phyloP scores from a whole-genome alignment of 2,113 vertebrate species.

The Coracopsis vasa region DNA sequence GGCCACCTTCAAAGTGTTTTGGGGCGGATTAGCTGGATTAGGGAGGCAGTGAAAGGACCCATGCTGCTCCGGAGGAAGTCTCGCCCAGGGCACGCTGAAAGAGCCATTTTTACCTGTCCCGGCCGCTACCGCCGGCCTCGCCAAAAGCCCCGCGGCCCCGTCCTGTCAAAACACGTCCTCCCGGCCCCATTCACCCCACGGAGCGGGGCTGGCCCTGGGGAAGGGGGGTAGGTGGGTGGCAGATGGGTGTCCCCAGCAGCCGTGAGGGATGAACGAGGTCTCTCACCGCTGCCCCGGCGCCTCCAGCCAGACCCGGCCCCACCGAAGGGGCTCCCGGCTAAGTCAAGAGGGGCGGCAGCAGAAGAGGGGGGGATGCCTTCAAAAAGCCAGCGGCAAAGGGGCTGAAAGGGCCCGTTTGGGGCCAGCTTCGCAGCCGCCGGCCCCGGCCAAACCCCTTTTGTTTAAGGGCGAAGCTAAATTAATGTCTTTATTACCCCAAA shows the following conservation, averaged over 20 bases:
- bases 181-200: slow-evolving; percentile 8
- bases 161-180: slow-evolving; percentile 71
- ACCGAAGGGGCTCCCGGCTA: slow-evolving; percentile 75
- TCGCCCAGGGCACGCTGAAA: slow-evolving; percentile 82
- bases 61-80: slow-evolving; percentile 90
- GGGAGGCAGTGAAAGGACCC: slow-evolving; percentile 88
- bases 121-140: slow-evolving; percentile 65
- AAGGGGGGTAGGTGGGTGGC: slow-evolving; percentile 24
- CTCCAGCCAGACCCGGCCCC: slow-evolving; percentile 73
- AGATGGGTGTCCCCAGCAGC: slow-evolving; percentile 58
- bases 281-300: slow-evolving; percentile 63
- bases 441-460: slow-evolving; percentile 53
- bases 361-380: slow-evolving; percentile 69
- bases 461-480: slow-evolving; percentile 62
- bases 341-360: slow-evolving; percentile 69
- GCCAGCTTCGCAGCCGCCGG: slow-evolving; percentile 23
- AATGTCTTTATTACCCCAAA: slow-evolving; percentile 71
- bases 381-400: slow-evolving; percentile 69
- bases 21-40: slow-evolving; percentile 96
- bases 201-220: not conserved
- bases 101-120: slow-evolving; percentile 85
- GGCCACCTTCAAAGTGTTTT: slow-evolving; percentile 92
- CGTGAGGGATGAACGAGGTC: slow-evolving; percentile 1
- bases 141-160: slow-evolving; percentile 59
- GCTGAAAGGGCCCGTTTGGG: slow-evolving; percentile 59